Evolutionary conservation across 2,113 vertebrate species (phyloP).

Genomic region (Machaerirhynchus nigripectus): DNA sequence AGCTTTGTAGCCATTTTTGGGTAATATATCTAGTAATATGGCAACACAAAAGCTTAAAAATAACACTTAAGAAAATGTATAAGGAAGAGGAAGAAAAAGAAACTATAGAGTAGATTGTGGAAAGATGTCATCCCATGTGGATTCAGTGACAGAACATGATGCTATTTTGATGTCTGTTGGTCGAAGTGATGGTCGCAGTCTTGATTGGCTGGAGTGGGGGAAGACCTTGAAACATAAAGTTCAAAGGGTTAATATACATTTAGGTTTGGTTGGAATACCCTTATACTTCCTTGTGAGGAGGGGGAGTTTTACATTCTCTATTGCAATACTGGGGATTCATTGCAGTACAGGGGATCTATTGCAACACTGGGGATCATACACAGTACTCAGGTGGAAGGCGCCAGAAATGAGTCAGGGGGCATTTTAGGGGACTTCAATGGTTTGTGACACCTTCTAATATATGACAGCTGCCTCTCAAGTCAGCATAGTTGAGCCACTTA

Average conservation of each 20-base stretch:
- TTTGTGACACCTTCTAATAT: not conserved
- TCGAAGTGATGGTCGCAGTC: fast-evolving
- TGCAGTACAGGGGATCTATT: not conserved
- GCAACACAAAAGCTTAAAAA: not conserved
- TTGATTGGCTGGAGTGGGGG: not conserved
- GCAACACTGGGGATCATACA: not conserved
- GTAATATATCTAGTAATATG: not conserved
- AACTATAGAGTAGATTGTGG: not conserved
- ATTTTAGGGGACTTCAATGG: not conserved
- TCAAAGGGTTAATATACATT: not conserved
- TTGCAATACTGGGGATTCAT: not conserved
- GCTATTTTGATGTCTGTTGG: not conserved
- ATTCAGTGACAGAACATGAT: not conserved
- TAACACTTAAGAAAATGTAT: not conserved
- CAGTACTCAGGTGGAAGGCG: not conserved
- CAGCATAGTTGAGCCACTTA: not conserved
- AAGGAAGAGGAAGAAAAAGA: not conserved
- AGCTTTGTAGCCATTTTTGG: not conserved
- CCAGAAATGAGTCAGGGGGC: not conserved
- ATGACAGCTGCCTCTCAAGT: not conserved
- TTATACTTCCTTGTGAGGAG: too few relatives aligned
- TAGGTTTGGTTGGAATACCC: not conserved
- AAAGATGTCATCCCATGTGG: not conserved
- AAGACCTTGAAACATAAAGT: not conserved
- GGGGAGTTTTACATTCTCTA: not conserved